A percentile compares a stretch with the other conserved stretches of the same genome.
Evolutionary conservation across 2,797 vertebrate genomes (phyloP).

Genomic region (Sparus aurata): DNA sequence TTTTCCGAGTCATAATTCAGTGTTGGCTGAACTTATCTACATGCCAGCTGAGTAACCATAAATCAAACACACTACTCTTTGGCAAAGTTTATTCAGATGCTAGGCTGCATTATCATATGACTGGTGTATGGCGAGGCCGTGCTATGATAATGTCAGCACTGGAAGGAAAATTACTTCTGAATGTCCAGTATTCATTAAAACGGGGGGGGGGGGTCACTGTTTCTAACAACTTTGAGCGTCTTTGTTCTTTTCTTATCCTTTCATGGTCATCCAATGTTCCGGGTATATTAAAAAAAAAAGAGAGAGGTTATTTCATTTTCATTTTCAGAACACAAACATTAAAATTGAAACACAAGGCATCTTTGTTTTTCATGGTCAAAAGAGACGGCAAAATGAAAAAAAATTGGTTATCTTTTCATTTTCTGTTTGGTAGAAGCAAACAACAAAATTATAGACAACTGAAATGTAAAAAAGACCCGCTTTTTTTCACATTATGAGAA

Average conservation of each 20-base stretch:
- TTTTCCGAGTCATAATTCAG: constrained; percentile 64
- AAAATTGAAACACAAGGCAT: no score
- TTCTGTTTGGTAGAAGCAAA: no score
- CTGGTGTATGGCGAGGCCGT: constrained; percentile 10
- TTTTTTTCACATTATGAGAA: no score
- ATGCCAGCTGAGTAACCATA: constrained; percentile 50
- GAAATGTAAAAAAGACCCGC: no score
- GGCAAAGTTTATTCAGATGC: constrained; percentile 43
- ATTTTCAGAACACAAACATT: no score
- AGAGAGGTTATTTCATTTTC: no score
- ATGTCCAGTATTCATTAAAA: background rate
- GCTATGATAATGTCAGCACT: background rate
- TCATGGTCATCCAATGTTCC: background rate
- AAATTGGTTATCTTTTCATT: no score
- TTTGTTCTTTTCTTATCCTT: background rate
- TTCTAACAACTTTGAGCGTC: background rate
- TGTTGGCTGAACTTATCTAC: constrained; percentile 57
- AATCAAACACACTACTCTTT: constrained; percentile 57
- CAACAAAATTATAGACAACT: no score
- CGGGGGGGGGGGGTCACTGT: no score
- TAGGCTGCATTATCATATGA: constrained; percentile 30
- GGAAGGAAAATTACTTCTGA: background rate
- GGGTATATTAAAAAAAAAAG: no score
- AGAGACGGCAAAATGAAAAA: no score
- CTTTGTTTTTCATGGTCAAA: no score